Conservation (phyloP, 2,888 invertebrate genomes). For the Campoplex nolae region DNA sequence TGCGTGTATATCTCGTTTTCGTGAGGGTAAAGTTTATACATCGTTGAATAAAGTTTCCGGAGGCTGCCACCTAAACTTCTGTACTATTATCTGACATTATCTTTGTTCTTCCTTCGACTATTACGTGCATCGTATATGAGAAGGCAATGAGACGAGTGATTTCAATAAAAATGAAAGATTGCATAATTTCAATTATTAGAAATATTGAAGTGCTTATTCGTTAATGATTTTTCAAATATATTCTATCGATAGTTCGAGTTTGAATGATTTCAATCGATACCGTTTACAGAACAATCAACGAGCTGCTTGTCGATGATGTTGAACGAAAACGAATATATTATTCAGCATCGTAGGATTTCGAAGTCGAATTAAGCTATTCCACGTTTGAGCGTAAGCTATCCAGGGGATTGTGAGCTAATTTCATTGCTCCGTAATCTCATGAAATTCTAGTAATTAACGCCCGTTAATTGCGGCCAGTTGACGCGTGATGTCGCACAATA, state of each 20-base stretch:
- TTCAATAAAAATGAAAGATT: background rate
- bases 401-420: conserved; percentile 1
- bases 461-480: conserved; percentile 40
- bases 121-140: background rate
- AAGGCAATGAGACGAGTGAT: background rate
- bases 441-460: conserved; percentile 35
- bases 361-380: background rate
- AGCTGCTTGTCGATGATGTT: background rate
- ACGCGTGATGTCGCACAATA: conserved; percentile 22
- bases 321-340: background rate
- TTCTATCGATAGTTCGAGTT: background rate
- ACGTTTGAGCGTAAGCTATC: background rate
- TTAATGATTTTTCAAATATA: too few relatives aligned
- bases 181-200: background rate
- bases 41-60: conserved; percentile 20
- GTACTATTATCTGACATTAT: conserved; percentile 18
- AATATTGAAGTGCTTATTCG: too few relatives aligned
- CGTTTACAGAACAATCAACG: background rate
- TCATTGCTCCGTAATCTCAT: conserved; percentile 8
- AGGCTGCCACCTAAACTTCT: conserved; percentile 35
- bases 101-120: background rate
- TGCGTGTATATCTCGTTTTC: conserved; percentile 8
- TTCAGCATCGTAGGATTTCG: background rate
- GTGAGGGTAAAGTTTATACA: conserved; percentile 36
- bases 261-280: background rate